Percentiles rank a stretch among this genome's conserved stretches.
phyloP scores from a whole-genome alignment of 2,888 invertebrate genomes.

The Tridacna gigas region DNA sequence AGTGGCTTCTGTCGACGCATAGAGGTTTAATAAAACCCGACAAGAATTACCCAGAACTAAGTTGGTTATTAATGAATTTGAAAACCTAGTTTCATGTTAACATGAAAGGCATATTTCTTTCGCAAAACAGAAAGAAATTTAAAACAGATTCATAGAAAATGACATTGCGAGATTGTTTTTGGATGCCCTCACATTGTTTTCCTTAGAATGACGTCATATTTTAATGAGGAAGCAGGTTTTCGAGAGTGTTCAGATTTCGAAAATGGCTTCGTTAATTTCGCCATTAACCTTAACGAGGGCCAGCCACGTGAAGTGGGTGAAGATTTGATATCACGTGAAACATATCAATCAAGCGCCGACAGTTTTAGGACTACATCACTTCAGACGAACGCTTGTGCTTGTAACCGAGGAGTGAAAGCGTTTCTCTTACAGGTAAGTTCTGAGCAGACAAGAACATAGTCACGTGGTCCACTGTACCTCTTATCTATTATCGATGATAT shows the following conservation, averaged over 20 bases:
- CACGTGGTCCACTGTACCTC: constrained; percentile 57
- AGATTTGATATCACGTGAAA: constrained; percentile 11
- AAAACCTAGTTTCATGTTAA: not conserved
- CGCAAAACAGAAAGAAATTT: not conserved
- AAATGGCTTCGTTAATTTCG: constrained; percentile 25
- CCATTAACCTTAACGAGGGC: constrained; percentile 13
- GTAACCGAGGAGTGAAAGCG: constrained; percentile 23
- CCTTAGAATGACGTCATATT: not conserved
- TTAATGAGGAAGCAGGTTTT: constrained; percentile 11
- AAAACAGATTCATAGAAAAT: not conserved
- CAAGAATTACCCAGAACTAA: constrained; percentile 1
- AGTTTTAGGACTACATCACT: constrained; percentile 9
- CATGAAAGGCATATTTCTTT: not conserved
- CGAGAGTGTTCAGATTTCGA: constrained; percentile 18
- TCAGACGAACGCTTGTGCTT: constrained; percentile 27
- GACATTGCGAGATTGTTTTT: not conserved
- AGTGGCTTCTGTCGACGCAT: constrained; percentile 11
- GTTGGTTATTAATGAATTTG: not conserved
- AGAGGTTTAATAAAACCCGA: not conserved
- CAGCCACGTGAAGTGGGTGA: constrained; percentile 6
- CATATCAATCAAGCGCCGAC: constrained; percentile 17
- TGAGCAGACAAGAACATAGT: constrained; percentile 44
- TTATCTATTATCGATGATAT: constrained; percentile 55
- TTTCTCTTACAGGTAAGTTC: constrained; percentile 26
- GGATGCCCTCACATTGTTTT: not conserved